Evolutionary conservation across 2,113 vertebrate species (phyloP).

Genomic region (Cynopterus brachyotis): DNA sequence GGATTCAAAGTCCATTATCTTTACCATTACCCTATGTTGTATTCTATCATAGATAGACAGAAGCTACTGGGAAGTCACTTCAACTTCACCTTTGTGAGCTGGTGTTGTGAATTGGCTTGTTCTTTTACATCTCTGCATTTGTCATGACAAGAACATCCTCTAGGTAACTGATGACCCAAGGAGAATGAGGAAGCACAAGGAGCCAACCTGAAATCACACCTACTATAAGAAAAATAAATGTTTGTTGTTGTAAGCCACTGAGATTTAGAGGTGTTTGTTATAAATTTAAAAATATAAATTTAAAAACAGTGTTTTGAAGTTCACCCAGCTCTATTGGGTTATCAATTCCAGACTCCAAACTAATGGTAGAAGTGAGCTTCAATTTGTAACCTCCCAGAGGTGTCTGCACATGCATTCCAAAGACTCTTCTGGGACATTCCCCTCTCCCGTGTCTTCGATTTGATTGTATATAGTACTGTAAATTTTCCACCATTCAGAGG

Average conservation of each 20-base stretch:
- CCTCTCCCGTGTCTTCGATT: not conserved
- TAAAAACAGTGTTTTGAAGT: not conserved
- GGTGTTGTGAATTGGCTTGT: not conserved
- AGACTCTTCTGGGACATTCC: not conserved
- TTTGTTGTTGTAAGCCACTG: not conserved
- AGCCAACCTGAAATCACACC: not conserved
- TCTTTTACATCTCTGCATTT: not conserved
- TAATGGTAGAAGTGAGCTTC: not conserved
- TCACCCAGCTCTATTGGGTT: not conserved
- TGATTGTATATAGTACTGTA: not conserved
- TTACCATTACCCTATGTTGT: not conserved
- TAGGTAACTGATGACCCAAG: not conserved
- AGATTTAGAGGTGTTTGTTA: constrained; percentile 11
- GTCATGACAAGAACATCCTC: not conserved
- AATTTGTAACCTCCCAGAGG: not conserved
- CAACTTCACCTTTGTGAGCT: not conserved
- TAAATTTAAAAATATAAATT: not conserved
- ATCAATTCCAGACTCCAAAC: not conserved
- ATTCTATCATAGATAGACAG: not conserved
- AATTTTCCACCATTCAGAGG: not conserved
- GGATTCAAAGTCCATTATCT: not conserved
- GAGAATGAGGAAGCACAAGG: not conserved
- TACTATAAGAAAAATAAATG: not conserved
- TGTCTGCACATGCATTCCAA: not conserved
- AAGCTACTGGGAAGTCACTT: constrained; percentile 10